These are phyloP conservation scores for Sebastes aleutianus DNA, from an alignment of 2,797 vertebrate genomes.

Conservation along the genomic window DNA sequence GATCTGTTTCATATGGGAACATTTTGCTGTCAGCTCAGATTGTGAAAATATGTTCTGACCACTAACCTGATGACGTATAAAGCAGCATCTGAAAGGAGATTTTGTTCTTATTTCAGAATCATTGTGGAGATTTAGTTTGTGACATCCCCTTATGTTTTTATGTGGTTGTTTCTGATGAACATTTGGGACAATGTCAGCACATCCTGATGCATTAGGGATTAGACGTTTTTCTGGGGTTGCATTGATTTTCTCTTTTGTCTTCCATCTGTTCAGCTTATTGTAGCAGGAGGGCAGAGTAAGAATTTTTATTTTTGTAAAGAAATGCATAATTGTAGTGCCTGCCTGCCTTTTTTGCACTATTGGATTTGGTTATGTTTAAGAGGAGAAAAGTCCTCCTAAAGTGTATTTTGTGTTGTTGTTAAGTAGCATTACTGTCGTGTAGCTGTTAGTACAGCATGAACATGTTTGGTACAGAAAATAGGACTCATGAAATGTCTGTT, in stretches of 20 bases:
- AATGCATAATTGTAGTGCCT: constrained; percentile 28
- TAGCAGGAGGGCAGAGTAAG: constrained; percentile 36
- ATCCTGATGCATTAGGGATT: constrained; percentile 10
- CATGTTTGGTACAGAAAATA: constrained; percentile 1
- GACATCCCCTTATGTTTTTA: background rate
- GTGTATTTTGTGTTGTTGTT: constrained; percentile 11
- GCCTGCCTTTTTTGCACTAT: constrained; percentile 59
- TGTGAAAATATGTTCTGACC: background rate
- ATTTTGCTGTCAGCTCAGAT: background rate
- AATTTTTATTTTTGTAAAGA: constrained; percentile 65
- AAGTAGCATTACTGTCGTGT: constrained; percentile 5
- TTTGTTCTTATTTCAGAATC: background rate
- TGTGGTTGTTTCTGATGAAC: background rate
- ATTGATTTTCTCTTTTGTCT: constrained; percentile 28
- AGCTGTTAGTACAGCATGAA: background rate
- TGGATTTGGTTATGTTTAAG: constrained; percentile 25
- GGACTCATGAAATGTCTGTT: constrained; percentile 13
- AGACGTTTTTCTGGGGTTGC: background rate
- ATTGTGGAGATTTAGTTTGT: background rate
- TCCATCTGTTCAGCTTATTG: constrained; percentile 38
- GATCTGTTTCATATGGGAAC: constrained; percentile 1
- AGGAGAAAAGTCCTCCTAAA: background rate
- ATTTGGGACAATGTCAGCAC: background rate
- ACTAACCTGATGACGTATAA: background rate
- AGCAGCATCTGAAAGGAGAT: background rate